Evolutionary conservation across 2,888 invertebrate species (phyloP).

Genomic region (Dynastes maya): DNA sequence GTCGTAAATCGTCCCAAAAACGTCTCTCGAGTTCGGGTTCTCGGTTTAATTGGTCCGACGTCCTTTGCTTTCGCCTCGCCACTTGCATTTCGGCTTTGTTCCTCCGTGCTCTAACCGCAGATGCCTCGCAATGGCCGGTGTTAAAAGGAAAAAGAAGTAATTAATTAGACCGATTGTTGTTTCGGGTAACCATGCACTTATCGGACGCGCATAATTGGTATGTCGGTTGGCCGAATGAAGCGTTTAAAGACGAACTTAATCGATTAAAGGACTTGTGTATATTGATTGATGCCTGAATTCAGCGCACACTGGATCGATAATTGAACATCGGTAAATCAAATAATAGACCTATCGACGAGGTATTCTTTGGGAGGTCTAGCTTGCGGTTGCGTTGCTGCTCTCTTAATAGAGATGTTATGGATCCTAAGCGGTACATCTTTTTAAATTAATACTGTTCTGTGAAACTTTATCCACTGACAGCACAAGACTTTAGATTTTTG

Average conservation of each 20-base stretch:
- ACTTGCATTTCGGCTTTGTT: constrained; percentile 37
- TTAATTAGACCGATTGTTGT: constrained; percentile 47
- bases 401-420: constrained; percentile 42
- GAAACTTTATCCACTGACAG: no score
- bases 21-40: constrained; percentile 38
- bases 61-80: constrained; percentile 32
- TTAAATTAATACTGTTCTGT: background rate
- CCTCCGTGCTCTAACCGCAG: constrained; percentile 10
- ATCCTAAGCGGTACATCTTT: background rate
- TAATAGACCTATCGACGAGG: constrained; percentile 39
- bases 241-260: constrained; percentile 31
- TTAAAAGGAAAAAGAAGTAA: constrained; percentile 46
- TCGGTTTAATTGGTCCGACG: constrained; percentile 45
- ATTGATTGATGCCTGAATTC: constrained; percentile 42
- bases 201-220: constrained; percentile 43
- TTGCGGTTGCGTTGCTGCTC: constrained; percentile 22
- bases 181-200: constrained; percentile 41
- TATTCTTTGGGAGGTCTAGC: constrained; percentile 44
- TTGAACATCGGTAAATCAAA: constrained; percentile 46
- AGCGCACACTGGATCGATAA: constrained; percentile 36
- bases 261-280: constrained; percentile 37
- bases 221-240: constrained; percentile 30
- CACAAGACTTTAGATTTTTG: no score
- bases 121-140: constrained; percentile 36
- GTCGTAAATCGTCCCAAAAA: constrained; percentile 55